These are phyloP conservation scores for Cerastoderma edule DNA, from an alignment of 2,888 invertebrate genomes.

Conservation along the genomic window DNA sequence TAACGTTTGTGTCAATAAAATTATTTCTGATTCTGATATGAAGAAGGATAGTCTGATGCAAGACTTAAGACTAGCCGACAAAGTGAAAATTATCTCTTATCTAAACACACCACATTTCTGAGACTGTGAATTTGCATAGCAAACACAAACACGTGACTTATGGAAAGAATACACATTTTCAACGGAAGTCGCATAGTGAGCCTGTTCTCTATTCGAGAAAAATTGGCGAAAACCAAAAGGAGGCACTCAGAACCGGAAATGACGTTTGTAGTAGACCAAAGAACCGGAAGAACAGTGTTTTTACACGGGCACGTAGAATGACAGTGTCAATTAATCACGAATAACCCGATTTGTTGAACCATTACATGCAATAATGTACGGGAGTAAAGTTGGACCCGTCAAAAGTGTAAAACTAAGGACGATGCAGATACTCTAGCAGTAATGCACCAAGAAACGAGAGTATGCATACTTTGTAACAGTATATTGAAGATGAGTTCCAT, in stretches of 20 bases:
- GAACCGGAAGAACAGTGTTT: not conserved
- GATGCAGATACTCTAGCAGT: too few relatives aligned
- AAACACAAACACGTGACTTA: too few relatives aligned
- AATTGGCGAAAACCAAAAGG: too few relatives aligned
- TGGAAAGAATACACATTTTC: too few relatives aligned
- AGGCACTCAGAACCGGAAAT: conserved; percentile 21
- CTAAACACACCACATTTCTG: too few relatives aligned
- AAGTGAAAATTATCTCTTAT: too few relatives aligned
- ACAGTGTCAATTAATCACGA: not conserved
- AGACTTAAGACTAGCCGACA: too few relatives aligned
- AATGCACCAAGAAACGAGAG: not conserved
- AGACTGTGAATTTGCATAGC: too few relatives aligned
- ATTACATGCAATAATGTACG: conserved; percentile 18
- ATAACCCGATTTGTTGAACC: conserved; percentile 22
- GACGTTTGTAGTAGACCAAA: not conserved
- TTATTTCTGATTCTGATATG: conserved; percentile 18
- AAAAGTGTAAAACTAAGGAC: conserved; percentile 25
- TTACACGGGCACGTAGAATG: not conserved
- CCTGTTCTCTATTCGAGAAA: too few relatives aligned
- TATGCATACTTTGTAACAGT: too few relatives aligned
- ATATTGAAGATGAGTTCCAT: too few relatives aligned
- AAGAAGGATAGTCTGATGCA: conserved; percentile 10
- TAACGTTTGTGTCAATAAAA: conserved; percentile 5
- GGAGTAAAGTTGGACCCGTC: conserved; percentile 37
- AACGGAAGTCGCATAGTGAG: too few relatives aligned